Evolutionary conservation across 2,797 vertebrate species (phyloP).

Genomic region (Sarcophilus harrisii): DNA sequence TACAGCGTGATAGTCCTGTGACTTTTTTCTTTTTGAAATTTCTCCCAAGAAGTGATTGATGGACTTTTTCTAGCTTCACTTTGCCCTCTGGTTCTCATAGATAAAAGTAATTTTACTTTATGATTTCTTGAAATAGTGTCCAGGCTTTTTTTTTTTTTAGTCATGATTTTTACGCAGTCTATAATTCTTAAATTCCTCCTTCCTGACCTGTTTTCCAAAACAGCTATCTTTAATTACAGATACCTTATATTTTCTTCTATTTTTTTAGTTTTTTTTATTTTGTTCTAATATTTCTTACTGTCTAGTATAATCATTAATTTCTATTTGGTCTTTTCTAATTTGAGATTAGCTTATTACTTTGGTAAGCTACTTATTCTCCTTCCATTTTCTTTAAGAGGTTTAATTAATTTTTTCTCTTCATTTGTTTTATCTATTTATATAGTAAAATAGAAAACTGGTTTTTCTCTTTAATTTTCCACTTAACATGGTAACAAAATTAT

Average conservation of each 20-base stretch:
- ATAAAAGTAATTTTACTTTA: not conserved
- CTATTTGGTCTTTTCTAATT: not conserved
- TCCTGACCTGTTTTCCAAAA: not conserved
- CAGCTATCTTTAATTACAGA: not conserved
- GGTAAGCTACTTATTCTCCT: not conserved
- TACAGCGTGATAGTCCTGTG: not conserved
- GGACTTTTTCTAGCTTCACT: not conserved
- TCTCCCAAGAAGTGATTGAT: not conserved
- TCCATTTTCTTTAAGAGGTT: not conserved
- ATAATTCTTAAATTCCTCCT: not conserved
- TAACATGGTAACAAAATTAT: not conserved
- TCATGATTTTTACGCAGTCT: not conserved
- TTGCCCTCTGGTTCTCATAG: not conserved
- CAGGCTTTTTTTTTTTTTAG: not conserved
- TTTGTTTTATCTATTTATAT: not conserved
- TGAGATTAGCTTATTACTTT: not conserved
- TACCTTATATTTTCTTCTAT: not conserved
- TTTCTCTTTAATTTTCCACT: not conserved
- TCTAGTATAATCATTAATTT: not conserved
- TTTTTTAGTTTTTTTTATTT: not conserved
- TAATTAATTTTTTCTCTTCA: not conserved
- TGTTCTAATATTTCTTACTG: not conserved
- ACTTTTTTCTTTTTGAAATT: not conserved
- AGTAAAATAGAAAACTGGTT: not conserved
- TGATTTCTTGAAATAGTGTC: not conserved